These are phyloP conservation scores for Conus betulinus DNA, from an alignment of 1,140 invertebrate genomes.

Conservation along the genomic window DNA sequence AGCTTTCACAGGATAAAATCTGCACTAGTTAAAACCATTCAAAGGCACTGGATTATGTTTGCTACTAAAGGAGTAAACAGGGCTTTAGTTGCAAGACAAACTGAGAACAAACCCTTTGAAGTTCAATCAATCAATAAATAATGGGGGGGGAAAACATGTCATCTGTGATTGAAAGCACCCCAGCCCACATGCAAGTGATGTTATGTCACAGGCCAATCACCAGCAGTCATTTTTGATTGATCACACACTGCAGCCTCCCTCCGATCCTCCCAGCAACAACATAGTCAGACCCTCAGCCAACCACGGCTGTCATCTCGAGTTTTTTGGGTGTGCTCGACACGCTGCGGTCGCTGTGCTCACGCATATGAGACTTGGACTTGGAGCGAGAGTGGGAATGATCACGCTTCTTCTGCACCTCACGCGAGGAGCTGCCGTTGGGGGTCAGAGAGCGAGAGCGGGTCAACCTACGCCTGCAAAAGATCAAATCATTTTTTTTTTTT, in stretches of 20 bases:
- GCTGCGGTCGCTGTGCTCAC: constrained; percentile 54
- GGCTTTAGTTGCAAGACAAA: neutral
- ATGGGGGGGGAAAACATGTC: neutral
- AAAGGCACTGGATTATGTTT: neutral
- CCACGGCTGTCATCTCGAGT: constrained; percentile 60
- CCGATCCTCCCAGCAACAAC: neutral
- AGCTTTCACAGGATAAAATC: neutral
- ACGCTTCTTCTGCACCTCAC: neutral
- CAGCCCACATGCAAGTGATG: neutral
- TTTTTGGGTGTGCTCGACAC: constrained; percentile 70
- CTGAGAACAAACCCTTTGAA: neutral
- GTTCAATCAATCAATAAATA: neutral
- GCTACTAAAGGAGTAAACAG: neutral
- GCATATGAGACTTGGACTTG: constrained; percentile 21
- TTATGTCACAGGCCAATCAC: neutral
- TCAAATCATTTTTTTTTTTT: too few species aligned
- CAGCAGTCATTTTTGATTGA: neutral
- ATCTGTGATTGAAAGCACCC: neutral
- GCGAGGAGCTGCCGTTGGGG: constrained; percentile 57
- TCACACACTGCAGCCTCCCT: neutral
- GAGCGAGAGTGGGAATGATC: constrained; percentile 20
- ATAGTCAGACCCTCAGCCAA: neutral
- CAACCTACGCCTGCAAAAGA: constrained; percentile 44
- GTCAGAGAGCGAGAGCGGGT: constrained; percentile 63
- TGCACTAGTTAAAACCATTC: neutral